Evolutionary conservation across 2,113 vertebrate genomes (phyloP), one percentile per base, ranked within the genome.

Genomic region (Dolichotis patagonum): DNA sequence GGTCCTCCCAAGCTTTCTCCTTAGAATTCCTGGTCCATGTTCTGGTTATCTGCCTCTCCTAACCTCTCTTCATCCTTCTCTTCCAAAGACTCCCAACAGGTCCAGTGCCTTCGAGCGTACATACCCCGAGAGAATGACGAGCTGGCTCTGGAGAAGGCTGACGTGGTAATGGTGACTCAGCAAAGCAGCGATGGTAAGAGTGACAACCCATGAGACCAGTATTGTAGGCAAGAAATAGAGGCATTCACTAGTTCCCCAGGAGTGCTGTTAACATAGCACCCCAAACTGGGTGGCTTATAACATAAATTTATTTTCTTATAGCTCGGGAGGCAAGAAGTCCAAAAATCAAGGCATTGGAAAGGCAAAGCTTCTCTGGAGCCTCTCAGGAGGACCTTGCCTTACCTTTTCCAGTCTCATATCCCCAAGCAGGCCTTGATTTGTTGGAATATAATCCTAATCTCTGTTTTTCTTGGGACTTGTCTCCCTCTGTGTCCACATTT

Each of bases 121-220:
- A 98, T 99, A 69, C 98, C 99, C 60, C 99, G 99, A 83, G 99
- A 99, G 98, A 99, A 99, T 0, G 99, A 99, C 62, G 99, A 99
- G 96, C 90, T 99, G 96, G 99, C 99, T 0, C 98, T 99, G 84
- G 99, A 99, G 98, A 99, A 99, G 98, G 99, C 99, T 0, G 99
- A 99, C 0, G 98, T 99, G 73, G 97, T 99, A 41, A 98, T 99
- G 97, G 99, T 99, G 86, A 99, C 99, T 89, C 99, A 99, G 97
- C 98, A 99, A 82, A 99, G 99, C 98, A 99, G 98, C 3, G 99
- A 99, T 49, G 99, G 99, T 99, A 98, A 99, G 99, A 87, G 87
- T 69, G 24, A 91, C 19, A 7, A 5, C 0, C 49, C 7, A 0
- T 0, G 11, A 28, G 38, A 17, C 7, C 0, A 3, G 65, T 19